Evolutionary conservation across 2,797 vertebrate species (phyloP).

Genomic region (Rousettus madagascariensis): DNA sequence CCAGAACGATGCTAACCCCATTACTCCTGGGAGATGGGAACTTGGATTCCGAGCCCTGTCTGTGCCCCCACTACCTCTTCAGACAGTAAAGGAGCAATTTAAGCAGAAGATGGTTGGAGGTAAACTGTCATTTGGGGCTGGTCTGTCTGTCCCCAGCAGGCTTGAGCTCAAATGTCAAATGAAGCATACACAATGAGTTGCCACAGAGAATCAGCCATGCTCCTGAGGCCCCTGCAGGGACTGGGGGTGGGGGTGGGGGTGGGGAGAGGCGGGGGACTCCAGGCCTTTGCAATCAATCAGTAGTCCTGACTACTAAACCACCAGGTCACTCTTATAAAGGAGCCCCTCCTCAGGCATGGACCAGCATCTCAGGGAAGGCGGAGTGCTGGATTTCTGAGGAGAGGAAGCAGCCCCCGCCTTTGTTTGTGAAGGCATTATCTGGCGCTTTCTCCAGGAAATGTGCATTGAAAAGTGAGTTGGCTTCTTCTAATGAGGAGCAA

Average conservation of each 20-base stretch:
- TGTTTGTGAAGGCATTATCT: not conserved
- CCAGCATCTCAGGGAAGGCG: not conserved
- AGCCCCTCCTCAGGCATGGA: not conserved
- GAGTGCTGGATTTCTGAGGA: not conserved
- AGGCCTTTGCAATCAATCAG: not conserved
- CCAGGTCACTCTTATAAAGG: not conserved
- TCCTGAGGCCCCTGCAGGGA: not conserved
- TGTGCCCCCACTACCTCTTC: not conserved
- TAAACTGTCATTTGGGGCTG: not conserved
- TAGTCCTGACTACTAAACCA: not conserved
- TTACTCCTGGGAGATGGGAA: not conserved
- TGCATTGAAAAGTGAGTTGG: not conserved
- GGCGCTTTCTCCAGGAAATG: not conserved
- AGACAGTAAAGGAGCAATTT: not conserved
- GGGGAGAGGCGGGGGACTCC: not conserved
- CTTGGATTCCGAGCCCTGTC: not conserved
- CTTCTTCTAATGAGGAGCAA: slow-evolving; percentile 15
- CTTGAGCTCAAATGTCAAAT: not conserved
- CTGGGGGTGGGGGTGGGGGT: too few species aligned
- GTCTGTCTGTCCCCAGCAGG: not conserved
- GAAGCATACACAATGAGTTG: not conserved
- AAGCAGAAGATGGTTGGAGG: not conserved
- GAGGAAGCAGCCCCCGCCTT: not conserved
- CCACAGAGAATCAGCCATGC: not conserved
- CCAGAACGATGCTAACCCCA: not conserved